Evolutionary conservation across 2,888 invertebrate species (phyloP).

Genomic region (Spialia ferax): DNA sequence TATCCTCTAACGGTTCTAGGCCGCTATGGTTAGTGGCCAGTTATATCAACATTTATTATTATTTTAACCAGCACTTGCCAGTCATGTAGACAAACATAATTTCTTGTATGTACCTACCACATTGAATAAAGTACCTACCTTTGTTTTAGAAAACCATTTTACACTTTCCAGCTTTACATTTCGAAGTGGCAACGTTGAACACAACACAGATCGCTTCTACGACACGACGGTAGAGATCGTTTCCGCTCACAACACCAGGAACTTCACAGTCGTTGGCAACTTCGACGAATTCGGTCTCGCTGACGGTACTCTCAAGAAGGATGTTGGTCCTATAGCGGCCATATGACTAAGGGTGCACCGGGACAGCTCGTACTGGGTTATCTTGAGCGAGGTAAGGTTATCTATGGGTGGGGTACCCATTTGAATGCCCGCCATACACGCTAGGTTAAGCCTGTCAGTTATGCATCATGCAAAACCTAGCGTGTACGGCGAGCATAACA

Average conservation of each 20-base stretch:
- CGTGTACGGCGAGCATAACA: too few species aligned
- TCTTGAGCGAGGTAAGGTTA: slow-evolving; percentile 97
- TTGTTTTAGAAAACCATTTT: too few species aligned
- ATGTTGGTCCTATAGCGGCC: slow-evolving; percentile 89
- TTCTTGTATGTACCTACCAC: too few species aligned
- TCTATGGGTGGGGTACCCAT: background rate
- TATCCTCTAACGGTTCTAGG: too few species aligned
- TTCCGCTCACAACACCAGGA: slow-evolving; percentile 85
- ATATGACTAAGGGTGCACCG: slow-evolving; percentile 93
- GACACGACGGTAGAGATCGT: slow-evolving; percentile 95
- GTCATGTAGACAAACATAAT: too few species aligned
- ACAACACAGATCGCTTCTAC: slow-evolving; percentile 95
- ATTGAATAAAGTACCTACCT: too few species aligned
- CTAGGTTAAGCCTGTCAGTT: too few species aligned
- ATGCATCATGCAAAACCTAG: too few species aligned
- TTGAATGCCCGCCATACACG: too few species aligned
- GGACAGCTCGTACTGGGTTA: slow-evolving; percentile 95
- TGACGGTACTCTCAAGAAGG: slow-evolving; percentile 90
- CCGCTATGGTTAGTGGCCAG: too few species aligned
- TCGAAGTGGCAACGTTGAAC: slow-evolving; percentile 96
- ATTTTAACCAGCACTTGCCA: too few species aligned
- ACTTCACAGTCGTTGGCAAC: slow-evolving; percentile 90
- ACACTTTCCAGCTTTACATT: slow-evolving; percentile 89
- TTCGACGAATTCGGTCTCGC: slow-evolving; percentile 95
- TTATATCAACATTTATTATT: too few species aligned